A percentile compares a stretch with the other conserved stretches of the same genome.
Conservation (phyloP, 2,113 vertebrate genomes). For the Podilymbus podiceps region DNA sequence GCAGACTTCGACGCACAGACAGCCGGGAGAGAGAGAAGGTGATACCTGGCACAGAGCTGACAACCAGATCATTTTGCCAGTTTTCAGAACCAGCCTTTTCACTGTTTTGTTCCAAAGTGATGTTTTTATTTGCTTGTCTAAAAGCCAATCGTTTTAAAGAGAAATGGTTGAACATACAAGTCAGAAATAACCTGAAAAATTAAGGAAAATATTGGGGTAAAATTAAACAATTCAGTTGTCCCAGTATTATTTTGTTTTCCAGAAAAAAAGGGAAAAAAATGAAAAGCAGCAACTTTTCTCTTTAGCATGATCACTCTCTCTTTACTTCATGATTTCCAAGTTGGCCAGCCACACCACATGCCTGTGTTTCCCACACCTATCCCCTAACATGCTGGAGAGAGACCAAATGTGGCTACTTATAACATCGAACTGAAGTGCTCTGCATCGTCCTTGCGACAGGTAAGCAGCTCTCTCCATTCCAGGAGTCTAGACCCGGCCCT, state of each 20-base stretch:
- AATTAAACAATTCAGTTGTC: background rate
- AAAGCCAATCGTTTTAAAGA: background rate
- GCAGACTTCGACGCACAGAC: background rate
- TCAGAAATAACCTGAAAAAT: background rate
- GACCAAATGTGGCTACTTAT: background rate
- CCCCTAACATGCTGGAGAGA: background rate
- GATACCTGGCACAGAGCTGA: background rate
- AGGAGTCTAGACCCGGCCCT: background rate
- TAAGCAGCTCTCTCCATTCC: background rate
- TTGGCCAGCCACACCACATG: background rate
- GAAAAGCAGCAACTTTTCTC: background rate
- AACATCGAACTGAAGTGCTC: background rate
- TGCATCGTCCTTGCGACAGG: background rate
- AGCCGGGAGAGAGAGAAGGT: background rate
- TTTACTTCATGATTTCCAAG: background rate
- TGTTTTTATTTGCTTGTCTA: background rate
- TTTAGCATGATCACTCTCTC: background rate
- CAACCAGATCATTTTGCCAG: background rate
- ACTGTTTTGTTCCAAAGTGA: background rate
- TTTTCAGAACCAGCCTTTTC: background rate
- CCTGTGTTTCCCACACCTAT: background rate
- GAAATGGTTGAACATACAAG: background rate
- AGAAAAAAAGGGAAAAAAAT: no score
- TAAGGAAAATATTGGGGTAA: background rate
- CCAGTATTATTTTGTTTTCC: background rate